Evolutionary conservation across 1,140 invertebrate species (phyloP).

Genomic region (Sesamia nonagrioides): DNA sequence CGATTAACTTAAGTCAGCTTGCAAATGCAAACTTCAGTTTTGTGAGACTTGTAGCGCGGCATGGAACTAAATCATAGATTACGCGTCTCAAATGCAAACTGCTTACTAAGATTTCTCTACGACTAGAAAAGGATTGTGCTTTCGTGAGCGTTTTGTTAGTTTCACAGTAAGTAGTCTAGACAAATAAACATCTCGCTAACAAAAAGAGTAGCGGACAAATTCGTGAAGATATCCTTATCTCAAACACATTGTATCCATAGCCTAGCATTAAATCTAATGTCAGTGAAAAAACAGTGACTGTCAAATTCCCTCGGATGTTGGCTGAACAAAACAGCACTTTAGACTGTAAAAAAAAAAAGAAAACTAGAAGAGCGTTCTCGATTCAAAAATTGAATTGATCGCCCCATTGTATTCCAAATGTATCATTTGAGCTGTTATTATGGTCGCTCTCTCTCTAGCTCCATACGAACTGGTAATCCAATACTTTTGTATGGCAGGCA

Average conservation of each 20-base stretch:
- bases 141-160: conserved; percentile 12
- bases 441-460: conserved; percentile 82
- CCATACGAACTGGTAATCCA: conserved; percentile 85
- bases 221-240: conserved; percentile 40
- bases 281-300: conserved; percentile 86
- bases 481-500: conserved; percentile 87
- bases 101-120: conserved; percentile 41
- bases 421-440: conserved; percentile 88
- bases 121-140: conserved; percentile 10
- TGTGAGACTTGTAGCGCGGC: conserved; percentile 25
- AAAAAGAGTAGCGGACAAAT: conserved; percentile 43
- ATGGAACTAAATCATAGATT: conserved; percentile 40
- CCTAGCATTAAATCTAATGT: conserved; percentile 74
- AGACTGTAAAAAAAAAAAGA: conserved; percentile 83
- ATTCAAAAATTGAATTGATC: conserved; percentile 88
- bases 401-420: conserved; percentile 87
- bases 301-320: conserved; percentile 84
- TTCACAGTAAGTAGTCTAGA: conserved; percentile 1
- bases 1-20: conserved; percentile 47
- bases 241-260: conserved; percentile 66
- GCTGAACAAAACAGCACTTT: conserved; percentile 87
- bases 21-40: conserved; percentile 46
- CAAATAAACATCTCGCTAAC: conserved; percentile 26
- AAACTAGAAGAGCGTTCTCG: conserved; percentile 85
- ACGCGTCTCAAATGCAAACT: conserved; percentile 25